These are phyloP conservation scores for Clepsis dumicolana DNA, from an alignment of 2,888 invertebrate genomes.

Conservation along the genomic window DNA sequence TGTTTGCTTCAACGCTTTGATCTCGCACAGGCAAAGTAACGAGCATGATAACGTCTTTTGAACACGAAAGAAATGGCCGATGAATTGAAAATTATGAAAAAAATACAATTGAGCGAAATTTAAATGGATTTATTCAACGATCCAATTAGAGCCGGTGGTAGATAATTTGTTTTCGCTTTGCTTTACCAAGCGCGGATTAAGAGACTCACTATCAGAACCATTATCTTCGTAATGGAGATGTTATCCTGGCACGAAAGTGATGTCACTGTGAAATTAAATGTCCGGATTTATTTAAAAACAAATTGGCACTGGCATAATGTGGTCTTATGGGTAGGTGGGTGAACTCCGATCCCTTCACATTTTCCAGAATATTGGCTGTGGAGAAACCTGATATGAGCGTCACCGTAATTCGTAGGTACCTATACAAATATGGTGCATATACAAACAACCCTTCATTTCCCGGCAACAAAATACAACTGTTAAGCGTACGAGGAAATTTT, in stretches of 20 bases:
- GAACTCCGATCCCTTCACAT: neutral
- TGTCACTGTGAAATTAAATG: neutral
- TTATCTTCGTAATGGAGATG: neutral
- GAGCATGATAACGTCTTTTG: conserved; percentile 8
- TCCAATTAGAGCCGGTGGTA: neutral
- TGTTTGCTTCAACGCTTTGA: conserved; percentile 1
- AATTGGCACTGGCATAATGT: neutral
- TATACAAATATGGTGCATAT: neutral
- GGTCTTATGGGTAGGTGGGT: neutral
- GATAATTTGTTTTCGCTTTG: neutral
- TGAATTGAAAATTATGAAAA: conserved; percentile 7
- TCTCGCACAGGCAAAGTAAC: neutral
- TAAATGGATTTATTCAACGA: conserved; percentile 3
- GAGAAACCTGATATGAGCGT: neutral
- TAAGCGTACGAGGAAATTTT: conserved; percentile 7
- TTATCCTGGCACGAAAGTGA: neutral
- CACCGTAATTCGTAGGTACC: no score
- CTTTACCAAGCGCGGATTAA: neutral
- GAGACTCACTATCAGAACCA: neutral
- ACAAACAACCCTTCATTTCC: conserved; percentile 6
- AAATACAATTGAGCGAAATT: neutral
- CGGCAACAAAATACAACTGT: conserved; percentile 1
- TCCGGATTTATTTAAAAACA: neutral
- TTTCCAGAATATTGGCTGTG: neutral
- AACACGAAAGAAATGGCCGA: neutral